phyloP scores from a whole-genome alignment of 2,113 vertebrate species.

The Motacilla tschutschensis region DNA sequence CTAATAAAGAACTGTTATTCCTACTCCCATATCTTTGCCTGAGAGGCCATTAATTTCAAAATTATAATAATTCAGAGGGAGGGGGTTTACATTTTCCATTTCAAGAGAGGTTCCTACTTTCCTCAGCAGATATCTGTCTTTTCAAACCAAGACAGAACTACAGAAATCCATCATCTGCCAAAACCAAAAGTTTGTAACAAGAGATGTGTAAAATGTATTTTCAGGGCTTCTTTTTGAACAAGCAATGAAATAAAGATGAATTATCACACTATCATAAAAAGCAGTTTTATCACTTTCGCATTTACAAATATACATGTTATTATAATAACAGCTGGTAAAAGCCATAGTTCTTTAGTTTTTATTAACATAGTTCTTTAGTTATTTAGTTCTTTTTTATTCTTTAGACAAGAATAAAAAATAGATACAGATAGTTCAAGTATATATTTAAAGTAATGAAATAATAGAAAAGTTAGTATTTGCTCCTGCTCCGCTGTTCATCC shows the following conservation, averaged over 20 bases:
- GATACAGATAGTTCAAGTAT: not conserved
- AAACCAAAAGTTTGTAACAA: not conserved
- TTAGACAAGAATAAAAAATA: not conserved
- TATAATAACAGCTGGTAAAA: not conserved
- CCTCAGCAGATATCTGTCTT: not conserved
- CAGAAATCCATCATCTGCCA: not conserved
- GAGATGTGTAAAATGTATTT: not conserved
- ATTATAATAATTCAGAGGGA: not conserved
- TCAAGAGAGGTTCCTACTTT: not conserved
- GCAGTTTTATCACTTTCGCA: not conserved
- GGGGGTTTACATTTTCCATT: not conserved
- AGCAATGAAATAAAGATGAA: not conserved
- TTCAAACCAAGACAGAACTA: not conserved
- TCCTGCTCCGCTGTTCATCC: not conserved
- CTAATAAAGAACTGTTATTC: not conserved
- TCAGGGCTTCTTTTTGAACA: not conserved
- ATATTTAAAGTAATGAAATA: not conserved
- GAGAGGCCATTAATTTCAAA: not conserved
- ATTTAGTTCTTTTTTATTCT: too few species aligned
- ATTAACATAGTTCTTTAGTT: too few species aligned
- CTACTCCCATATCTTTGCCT: not conserved
- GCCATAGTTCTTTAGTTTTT: not conserved
- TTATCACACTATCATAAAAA: not conserved
- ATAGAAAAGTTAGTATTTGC: not conserved
- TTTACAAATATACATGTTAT: slow-evolving; percentile 21